Conservation (phyloP, 2,113 vertebrate species). For the Melospiza georgiana region DNA sequence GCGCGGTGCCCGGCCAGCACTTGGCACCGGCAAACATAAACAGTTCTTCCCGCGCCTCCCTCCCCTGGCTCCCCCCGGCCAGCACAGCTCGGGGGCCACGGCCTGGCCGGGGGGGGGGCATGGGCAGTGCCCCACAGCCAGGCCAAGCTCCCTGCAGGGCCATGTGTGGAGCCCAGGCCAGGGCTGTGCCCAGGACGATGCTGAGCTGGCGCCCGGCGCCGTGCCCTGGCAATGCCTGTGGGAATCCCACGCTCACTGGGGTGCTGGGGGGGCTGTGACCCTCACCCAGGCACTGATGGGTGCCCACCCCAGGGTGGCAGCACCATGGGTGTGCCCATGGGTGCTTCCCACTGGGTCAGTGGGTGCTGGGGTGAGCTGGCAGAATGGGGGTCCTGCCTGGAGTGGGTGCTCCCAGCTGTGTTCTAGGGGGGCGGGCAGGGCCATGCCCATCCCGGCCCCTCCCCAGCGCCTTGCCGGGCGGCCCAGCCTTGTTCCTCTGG, state of each 20-base stretch:
- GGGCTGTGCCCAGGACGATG: accelerated
- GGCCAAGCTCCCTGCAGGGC: too few species aligned
- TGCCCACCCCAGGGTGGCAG: background rate
- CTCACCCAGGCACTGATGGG: background rate
- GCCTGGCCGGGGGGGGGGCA: background rate
- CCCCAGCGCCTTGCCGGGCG: constrained; percentile 62
- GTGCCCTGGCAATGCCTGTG: background rate
- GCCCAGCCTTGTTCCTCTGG: constrained; percentile 67
- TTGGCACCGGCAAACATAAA: constrained; percentile 54
- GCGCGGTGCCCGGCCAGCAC: background rate
- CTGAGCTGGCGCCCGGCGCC: accelerated
- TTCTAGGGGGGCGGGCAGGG: background rate
- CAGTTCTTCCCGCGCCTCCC: constrained; percentile 16
- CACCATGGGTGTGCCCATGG: accelerated
- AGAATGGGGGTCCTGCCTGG: background rate
- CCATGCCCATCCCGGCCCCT: constrained; percentile 15
- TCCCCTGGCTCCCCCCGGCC: background rate
- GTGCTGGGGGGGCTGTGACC: background rate
- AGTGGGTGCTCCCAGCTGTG: background rate
- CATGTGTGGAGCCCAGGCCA: accelerated
- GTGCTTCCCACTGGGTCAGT: too few species aligned
- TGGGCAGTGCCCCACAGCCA: background rate
- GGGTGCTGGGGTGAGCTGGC: background rate
- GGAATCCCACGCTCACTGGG: background rate
- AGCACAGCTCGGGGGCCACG: background rate